A percentile compares a stretch with the other conserved stretches of the same genome.
Conservation (phyloP, 1,140 invertebrate genomes). For the Lethocerus indicus region DNA sequence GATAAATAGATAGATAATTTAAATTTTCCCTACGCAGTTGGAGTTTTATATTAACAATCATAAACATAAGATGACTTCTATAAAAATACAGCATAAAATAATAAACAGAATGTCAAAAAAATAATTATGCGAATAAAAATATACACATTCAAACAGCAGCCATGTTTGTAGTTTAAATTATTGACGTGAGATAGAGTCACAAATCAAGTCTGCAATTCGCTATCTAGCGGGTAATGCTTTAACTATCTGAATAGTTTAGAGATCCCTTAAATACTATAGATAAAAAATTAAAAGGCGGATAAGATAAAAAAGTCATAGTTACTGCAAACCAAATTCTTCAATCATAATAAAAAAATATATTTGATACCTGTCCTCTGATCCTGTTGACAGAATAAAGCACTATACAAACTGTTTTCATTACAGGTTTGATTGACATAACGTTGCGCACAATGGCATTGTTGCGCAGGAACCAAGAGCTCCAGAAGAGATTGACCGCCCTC, state of each 20-base stretch:
- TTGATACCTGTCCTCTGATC: neutral
- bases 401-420: neutral
- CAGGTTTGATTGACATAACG: conserved; percentile 26
- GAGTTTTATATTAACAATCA: neutral
- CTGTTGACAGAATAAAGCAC: neutral
- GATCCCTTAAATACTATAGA: no score
- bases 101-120: no score
- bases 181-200: no score
- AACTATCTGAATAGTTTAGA: no score
- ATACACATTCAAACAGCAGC: no score
- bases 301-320: neutral
- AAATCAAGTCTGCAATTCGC: no score
- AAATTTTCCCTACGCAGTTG: neutral
- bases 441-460: conserved; percentile 29
- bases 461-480: conserved; percentile 28
- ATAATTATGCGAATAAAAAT: no score
- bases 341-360: neutral
- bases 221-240: no score
- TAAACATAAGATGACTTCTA: neutral
- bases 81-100: neutral
- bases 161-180: no score
- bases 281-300: no score
- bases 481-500: conserved; percentile 25
- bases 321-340: neutral
- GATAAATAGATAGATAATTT: neutral